A percentile compares a stretch with the other conserved stretches of the same genome.
Conservation (phyloP, 1,140 invertebrate species). For the Aphaenogaster floridana region DNA sequence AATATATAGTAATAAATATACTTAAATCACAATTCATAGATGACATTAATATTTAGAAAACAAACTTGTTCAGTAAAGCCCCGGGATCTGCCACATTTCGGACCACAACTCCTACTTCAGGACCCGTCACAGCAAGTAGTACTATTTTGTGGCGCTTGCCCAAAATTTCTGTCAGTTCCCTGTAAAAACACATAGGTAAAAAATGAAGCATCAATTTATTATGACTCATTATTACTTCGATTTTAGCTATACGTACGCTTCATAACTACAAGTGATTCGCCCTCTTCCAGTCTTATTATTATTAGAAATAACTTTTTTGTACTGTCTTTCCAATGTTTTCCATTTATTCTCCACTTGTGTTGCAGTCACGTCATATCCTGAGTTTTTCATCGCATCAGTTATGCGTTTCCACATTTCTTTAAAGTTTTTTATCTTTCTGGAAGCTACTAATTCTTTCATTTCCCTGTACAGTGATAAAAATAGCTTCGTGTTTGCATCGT, state of each 20-base stretch:
- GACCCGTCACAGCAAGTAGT: not conserved
- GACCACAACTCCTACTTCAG: not conserved
- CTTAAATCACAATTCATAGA: slow-evolving; percentile 7
- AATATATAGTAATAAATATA: not conserved
- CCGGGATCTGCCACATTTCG: not conserved
- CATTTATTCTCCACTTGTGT: slow-evolving; percentile 21
- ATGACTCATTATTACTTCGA: not conserved
- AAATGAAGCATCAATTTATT: not conserved
- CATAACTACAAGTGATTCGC: not conserved
- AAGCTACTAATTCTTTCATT: not conserved
- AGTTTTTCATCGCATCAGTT: not conserved
- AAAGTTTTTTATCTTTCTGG: not conserved
- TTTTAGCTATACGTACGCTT: not conserved
- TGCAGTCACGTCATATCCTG: slow-evolving; percentile 17
- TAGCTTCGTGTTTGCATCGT: not conserved
- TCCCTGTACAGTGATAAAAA: not conserved
- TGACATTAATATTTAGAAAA: not conserved
- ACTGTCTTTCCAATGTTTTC: not conserved
- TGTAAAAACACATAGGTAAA: not conserved
- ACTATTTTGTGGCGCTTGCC: not conserved
- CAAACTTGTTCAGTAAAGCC: not conserved
- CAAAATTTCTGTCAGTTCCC: slow-evolving; percentile 3
- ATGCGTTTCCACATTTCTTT: slow-evolving; percentile 14
- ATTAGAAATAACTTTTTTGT: slow-evolving; percentile 7
- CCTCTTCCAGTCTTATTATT: slow-evolving; percentile 14